Evolutionary conservation across 2,888 invertebrate species (phyloP).

Genomic region (Xanthia togata): DNA sequence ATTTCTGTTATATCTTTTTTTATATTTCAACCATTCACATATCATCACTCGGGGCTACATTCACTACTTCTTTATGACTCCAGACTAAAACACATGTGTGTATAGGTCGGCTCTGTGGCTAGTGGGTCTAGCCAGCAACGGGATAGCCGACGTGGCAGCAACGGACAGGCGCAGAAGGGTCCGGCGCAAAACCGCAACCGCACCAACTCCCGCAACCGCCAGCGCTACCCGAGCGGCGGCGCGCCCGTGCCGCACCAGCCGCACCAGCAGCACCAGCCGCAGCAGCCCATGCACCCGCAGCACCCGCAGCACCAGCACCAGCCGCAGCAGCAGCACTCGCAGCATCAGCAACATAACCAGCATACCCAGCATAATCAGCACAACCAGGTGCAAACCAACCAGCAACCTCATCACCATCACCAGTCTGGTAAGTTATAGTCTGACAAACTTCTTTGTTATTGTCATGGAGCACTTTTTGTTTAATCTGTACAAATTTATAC

Average conservation of each 20-base stretch:
- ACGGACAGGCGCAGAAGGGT: conserved; percentile 73
- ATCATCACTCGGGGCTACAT: not conserved
- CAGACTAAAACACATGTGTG: conserved; percentile 4
- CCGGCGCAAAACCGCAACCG: conserved; percentile 74
- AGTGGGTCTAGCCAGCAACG: conserved; percentile 81
- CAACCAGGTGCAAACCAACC: conserved; percentile 69
- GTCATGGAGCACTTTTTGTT: not conserved
- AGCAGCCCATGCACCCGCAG: conserved; percentile 73
- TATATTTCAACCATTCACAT: not conserved
- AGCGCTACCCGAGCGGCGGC: conserved; percentile 79
- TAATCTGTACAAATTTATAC: not conserved
- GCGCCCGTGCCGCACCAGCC: conserved; percentile 71
- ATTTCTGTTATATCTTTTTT: conserved; percentile 11
- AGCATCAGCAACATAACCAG: conserved; percentile 75
- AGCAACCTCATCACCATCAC: conserved; percentile 75
- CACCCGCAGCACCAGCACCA: conserved; percentile 68
- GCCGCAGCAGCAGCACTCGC: conserved; percentile 76
- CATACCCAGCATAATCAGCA: conserved; percentile 82
- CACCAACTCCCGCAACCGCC: conserved; percentile 78
- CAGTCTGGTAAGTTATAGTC: conserved; percentile 71
- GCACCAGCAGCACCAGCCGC: conserved; percentile 73
- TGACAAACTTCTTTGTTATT: not conserved
- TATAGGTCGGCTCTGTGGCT: conserved; percentile 79
- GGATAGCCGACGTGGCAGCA: conserved; percentile 82
- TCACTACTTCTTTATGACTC: not conserved